Percentiles rank a stretch among this genome's conserved stretches.
Evolutionary conservation across 2,113 vertebrate species (phyloP).

Genomic region (Myotis lucifugus): DNA sequence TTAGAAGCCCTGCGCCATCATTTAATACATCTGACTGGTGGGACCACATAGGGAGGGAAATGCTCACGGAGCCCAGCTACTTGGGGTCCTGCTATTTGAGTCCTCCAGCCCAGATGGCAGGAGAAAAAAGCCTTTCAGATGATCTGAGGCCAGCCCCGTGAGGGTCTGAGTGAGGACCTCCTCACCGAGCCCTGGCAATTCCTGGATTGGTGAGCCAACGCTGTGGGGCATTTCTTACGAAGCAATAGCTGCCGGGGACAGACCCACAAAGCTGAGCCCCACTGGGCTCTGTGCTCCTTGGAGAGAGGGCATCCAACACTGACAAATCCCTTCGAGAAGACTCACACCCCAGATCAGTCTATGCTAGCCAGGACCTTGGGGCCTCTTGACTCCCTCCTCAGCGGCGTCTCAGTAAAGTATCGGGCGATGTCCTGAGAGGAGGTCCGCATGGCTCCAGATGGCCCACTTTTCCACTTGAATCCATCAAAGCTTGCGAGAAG

Average conservation of each 20-base stretch:
- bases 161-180: background rate
- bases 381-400: background rate
- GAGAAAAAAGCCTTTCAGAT: background rate
- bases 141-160: fast-evolving
- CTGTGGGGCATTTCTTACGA: background rate
- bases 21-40: background rate
- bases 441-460: background rate
- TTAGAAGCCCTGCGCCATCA: background rate
- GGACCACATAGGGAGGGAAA: fast-evolving
- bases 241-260: background rate
- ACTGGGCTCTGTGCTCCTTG: background rate
- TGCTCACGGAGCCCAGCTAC: fast-evolving
- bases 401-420: background rate
- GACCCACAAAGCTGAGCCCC: background rate
- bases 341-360: fast-evolving
- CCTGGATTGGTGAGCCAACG: fast-evolving
- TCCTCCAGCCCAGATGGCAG: background rate
- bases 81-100: fast-evolving
- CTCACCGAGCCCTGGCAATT: fast-evolving
- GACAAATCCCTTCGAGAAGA: background rate
- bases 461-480: background rate
- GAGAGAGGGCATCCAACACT: background rate
- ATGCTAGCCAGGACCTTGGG: background rate
- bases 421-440: background rate
- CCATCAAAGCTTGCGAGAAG: background rate